phyloP scores from a whole-genome alignment of 1,140 invertebrate genomes.

The Vollenhovia emeryi region DNA sequence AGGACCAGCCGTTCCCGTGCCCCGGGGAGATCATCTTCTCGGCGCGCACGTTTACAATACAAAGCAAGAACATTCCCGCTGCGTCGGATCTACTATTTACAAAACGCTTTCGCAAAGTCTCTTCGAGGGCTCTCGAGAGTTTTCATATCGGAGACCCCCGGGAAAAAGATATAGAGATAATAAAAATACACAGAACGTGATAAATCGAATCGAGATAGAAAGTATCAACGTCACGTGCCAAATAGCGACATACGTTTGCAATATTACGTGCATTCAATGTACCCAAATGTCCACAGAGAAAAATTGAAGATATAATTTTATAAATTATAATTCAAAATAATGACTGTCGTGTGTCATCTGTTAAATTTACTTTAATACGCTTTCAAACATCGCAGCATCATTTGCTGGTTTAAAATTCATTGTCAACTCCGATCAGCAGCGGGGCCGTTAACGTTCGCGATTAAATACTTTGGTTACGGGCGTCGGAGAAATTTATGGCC shows the following conservation, averaged over 20 bases:
- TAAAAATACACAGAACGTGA: no score
- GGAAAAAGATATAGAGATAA: neutral
- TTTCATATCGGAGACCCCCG: neutral
- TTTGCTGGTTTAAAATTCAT: slow-evolving; percentile 4
- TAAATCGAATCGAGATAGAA: neutral
- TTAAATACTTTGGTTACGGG: slow-evolving; percentile 36
- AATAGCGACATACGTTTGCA: neutral
- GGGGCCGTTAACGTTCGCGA: slow-evolving; percentile 28
- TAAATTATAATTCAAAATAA: neutral
- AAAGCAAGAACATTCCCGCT: neutral
- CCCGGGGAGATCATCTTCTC: neutral
- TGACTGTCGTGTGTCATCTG: no score
- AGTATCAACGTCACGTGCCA: neutral
- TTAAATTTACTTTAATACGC: neutral
- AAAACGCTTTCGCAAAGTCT: neutral
- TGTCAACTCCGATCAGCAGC: slow-evolving; percentile 26
- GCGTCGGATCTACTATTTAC: neutral
- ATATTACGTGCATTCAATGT: neutral
- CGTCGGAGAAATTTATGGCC: slow-evolving; percentile 43
- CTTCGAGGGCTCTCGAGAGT: neutral
- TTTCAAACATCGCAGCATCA: neutral
- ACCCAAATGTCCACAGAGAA: neutral
- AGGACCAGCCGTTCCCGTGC: neutral
- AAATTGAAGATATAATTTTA: neutral
- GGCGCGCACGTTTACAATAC: neutral